phyloP scores from a whole-genome alignment of 2,113 vertebrate species.

The Smithornis capensis region DNA sequence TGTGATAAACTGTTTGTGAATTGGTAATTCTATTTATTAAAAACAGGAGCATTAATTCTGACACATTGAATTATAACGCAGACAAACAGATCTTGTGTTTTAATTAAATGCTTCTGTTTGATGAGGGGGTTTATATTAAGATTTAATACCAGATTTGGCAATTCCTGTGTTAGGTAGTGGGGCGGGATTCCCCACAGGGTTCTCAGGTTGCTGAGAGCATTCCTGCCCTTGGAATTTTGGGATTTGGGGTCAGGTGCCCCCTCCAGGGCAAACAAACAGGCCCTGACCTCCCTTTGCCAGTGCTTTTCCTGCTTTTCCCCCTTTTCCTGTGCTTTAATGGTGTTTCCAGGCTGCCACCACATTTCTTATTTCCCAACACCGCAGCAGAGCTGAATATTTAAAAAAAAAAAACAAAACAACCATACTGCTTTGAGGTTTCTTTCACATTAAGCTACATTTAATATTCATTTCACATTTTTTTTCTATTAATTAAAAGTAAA shows the following conservation, averaged over 20 bases:
- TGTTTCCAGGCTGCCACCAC: neutral
- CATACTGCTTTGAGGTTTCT: constrained; percentile 79
- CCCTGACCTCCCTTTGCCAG: neutral
- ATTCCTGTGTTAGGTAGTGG: neutral
- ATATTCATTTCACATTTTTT: constrained; percentile 96
- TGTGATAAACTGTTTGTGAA: constrained; percentile 77
- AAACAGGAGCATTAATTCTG: constrained; percentile 77
- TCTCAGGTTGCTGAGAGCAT: neutral
- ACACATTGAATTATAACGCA: constrained; percentile 73
- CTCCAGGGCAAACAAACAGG: neutral
- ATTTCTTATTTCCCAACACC: constrained; percentile 66
- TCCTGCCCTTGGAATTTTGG: neutral
- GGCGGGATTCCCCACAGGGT: neutral
- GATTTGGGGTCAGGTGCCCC: too few relatives aligned
- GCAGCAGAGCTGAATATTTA: constrained; percentile 71
- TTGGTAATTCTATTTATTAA: constrained; percentile 79
- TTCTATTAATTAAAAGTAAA: constrained; percentile 99
- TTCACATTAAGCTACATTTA: constrained; percentile 96
- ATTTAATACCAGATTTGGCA: constrained; percentile 56
- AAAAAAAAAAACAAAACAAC: constrained; percentile 62
- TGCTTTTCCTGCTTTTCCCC: neutral
- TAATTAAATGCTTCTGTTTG: constrained; percentile 75
- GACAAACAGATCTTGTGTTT: constrained; percentile 74
- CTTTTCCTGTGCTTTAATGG: neutral
- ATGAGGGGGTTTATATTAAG: constrained; percentile 59